These are phyloP conservation scores for Atethmia centrago DNA, from an alignment of 2,888 invertebrate species.

Conservation along the genomic window DNA sequence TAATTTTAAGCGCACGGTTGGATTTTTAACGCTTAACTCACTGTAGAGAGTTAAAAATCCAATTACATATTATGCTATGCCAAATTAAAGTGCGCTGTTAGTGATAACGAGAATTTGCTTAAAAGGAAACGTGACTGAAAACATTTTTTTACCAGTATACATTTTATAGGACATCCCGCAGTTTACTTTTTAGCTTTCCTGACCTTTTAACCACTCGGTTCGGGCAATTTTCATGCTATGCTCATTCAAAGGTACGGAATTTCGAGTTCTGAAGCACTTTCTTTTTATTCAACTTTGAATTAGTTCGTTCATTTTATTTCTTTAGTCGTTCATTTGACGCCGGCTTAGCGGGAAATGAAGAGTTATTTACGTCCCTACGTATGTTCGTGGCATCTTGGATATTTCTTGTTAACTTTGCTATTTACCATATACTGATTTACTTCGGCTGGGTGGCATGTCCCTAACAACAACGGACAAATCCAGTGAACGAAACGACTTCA, in stretches of 20 bases:
- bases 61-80: no score
- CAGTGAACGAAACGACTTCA: slow-evolving; percentile 31
- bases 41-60: not conserved
- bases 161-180: not conserved
- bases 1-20: not conserved
- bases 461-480: slow-evolving; percentile 43
- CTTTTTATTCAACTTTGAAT: slow-evolving; percentile 53
- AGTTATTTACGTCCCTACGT: slow-evolving; percentile 41
- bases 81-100: not conserved
- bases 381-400: slow-evolving; percentile 51
- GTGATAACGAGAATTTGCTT: not conserved
- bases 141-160: not conserved
- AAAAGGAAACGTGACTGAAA: not conserved
- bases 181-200: slow-evolving; percentile 21
- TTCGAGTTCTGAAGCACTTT: slow-evolving; percentile 42
- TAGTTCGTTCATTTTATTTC: slow-evolving; percentile 49
- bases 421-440: slow-evolving; percentile 61
- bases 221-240: slow-evolving; percentile 36
- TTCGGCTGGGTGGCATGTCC: slow-evolving; percentile 30
- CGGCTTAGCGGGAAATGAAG: slow-evolving; percentile 37
- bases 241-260: slow-evolving; percentile 44
- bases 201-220: slow-evolving; percentile 18
- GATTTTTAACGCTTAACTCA: not conserved
- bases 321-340: slow-evolving; percentile 32
- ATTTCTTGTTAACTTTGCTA: slow-evolving; percentile 48